These are phyloP conservation scores for Drosophila melanogaster DNA, from an alignment of 1,140 invertebrate species.

Conservation along the genomic window DNA sequence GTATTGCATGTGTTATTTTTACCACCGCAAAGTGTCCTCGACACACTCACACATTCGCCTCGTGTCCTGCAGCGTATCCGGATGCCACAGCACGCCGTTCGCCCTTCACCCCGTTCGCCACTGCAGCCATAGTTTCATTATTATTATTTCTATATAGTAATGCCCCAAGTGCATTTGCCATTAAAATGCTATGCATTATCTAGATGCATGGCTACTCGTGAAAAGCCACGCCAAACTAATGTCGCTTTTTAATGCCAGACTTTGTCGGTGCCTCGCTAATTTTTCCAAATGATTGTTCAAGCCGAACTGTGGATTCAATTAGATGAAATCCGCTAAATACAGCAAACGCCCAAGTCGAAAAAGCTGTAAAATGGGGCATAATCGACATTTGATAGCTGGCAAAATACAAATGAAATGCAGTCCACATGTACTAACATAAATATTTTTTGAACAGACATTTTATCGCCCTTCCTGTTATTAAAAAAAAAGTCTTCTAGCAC, in stretches of 20 bases:
- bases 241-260: neutral
- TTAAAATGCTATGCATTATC: slow-evolving; percentile 32
- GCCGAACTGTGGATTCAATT: slow-evolving; percentile 10
- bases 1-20: slow-evolving; percentile 46
- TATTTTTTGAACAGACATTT: neutral
- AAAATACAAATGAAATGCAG: neutral
- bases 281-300: slow-evolving; percentile 1
- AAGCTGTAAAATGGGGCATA: neutral
- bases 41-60: slow-evolving; percentile 15
- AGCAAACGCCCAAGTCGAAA: neutral
- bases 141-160: slow-evolving; percentile 13
- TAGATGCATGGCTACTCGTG: slow-evolving; percentile 14
- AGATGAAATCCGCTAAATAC: slow-evolving; percentile 20
- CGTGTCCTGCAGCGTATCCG: slow-evolving; percentile 4
- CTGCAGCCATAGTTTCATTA: slow-evolving; percentile 8
- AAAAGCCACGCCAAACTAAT: slow-evolving; percentile 3
- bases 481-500: neutral
- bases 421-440: neutral
- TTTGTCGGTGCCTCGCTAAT: neutral
- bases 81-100: slow-evolving; percentile 11
- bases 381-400: slow-evolving; percentile 3
- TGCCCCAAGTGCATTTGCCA: slow-evolving; percentile 19
- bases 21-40: slow-evolving; percentile 66
- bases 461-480: neutral
- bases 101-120: slow-evolving; percentile 6